A percentile compares a stretch with the other conserved stretches of the same genome.
phyloP scores from a whole-genome alignment of 2,113 vertebrate genomes.

The Gallinago jamesoni region DNA sequence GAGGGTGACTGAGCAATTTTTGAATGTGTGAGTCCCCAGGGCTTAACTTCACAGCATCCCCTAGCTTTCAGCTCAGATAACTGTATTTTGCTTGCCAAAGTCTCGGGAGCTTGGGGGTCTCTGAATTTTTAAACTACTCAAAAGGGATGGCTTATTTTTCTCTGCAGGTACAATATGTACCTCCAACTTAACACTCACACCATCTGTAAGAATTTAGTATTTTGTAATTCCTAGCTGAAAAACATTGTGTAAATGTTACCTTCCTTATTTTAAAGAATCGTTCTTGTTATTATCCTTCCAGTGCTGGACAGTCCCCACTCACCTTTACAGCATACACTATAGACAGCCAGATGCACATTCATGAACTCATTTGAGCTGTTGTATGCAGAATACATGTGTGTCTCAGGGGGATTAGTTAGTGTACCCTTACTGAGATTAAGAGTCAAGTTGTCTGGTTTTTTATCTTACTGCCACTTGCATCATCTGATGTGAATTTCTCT shows the following conservation, averaged over 20 bases:
- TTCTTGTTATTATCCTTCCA: not conserved
- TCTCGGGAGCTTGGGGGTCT: rapidly evolving
- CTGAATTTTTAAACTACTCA: not conserved
- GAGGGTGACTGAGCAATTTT: not conserved
- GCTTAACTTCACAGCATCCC: not conserved
- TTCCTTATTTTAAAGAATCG: not conserved
- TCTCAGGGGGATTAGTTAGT: not conserved
- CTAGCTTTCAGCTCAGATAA: not conserved
- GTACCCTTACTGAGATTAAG: rapidly evolving
- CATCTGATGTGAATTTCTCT: not conserved
- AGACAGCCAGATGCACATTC: not conserved
- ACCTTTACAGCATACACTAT: not conserved
- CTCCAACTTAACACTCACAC: not conserved
- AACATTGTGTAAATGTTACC: not conserved
- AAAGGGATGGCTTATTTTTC: not conserved
- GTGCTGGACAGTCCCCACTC: not conserved
- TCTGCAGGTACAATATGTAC: not conserved
- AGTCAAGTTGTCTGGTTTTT: not conserved
- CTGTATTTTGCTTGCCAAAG: not conserved
- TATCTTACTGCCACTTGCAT: not conserved
- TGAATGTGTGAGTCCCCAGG: not conserved
- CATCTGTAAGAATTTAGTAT: not conserved
- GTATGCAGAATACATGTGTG: rapidly evolving
- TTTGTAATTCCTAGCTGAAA: not conserved
- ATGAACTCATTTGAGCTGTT: not conserved